Evolutionary conservation across 2,888 invertebrate species (phyloP), one percentile per base, ranked within the genome.

Genomic region (Candidula unifasciata): DNA sequence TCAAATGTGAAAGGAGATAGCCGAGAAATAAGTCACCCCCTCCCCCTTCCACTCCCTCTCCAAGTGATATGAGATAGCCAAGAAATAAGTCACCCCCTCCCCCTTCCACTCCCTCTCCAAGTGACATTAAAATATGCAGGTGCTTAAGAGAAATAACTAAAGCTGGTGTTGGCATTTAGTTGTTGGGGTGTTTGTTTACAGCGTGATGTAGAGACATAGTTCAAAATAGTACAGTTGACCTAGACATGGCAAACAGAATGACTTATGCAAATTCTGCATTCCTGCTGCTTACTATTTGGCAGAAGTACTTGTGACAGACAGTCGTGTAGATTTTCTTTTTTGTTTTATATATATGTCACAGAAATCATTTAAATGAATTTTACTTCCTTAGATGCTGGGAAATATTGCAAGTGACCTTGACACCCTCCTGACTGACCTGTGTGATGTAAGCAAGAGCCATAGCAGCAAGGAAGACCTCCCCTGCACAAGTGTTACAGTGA

Each of bases 371-470:
- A 60, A 16, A 44, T 10, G n/a, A 8, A 13, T 37, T 66, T 64
- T 3, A 21, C 69, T n/a, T 52, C 60, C 6, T 37, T 83, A 86
- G 86, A 86, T 86, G 86, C 83, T 86, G 60, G 85, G 85, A 35
- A 86, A 86, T 68, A 86, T 86, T 57, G 85, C 86, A 35, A 86
- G 71, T 81, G 86, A 86, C 78, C 66, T 86, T 18, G 85, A 86
- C 60, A 82, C 78, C 21, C 76, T 87, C 1, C 79, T 87, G 37
- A 84, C 80, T n/a, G 87, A 85, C 77, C 76, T 85, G 24, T 68
- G 78, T 33, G 80, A 77, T 30, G 64, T 66, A 21, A 35, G 78
- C 83, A 83, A 83, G 33, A 71, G 57, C 5, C 54, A 33, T 6
- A 52, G 13, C 33, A 24, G 16, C 64, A 66, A 68, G 57, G 80